These are phyloP conservation scores for pig (Sus scrofa) DNA, from an alignment of 2,113 vertebrate genomes.

Conservation along the genomic window DNA sequence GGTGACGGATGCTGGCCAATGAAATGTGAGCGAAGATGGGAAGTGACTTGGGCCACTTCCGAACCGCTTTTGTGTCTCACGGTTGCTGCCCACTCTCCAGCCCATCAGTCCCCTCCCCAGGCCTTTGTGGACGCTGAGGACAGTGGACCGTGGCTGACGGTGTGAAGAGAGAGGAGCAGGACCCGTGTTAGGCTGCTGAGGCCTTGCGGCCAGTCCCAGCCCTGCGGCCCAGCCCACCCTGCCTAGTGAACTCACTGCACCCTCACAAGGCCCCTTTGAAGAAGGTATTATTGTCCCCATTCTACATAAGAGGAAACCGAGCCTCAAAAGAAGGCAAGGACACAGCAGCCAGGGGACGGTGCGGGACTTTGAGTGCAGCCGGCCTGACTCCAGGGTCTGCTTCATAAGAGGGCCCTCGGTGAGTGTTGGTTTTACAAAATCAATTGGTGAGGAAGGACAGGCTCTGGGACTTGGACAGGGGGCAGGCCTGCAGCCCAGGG, in stretches of 20 bases:
- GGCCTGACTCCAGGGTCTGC: not conserved
- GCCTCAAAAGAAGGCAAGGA: not conserved
- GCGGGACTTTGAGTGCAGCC: not conserved
- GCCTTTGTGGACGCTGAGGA: not conserved
- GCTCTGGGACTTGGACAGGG: not conserved
- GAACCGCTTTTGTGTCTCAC: too few species aligned
- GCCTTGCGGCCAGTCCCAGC: not conserved
- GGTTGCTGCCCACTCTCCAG: not conserved
- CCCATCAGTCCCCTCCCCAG: not conserved
- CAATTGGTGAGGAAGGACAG: not conserved
- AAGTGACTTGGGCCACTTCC: not conserved
- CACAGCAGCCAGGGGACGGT: not conserved
- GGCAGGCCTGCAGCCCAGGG: not conserved
- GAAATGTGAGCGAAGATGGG: not conserved
- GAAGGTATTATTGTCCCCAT: not conserved
- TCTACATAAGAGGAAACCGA: constrained; percentile 7
- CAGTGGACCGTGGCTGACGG: not conserved
- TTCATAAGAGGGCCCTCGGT: not conserved
- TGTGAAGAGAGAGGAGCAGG: not conserved
- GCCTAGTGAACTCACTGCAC: not conserved
- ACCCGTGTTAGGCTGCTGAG: not conserved
- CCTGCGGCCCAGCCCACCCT: not conserved
- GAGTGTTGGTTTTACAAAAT: not conserved
- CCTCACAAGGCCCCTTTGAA: not conserved
- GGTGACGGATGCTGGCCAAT: not conserved